Base-by-base conservation (phyloP, 1,140 invertebrate species). In the Nebria ingens region DNA sequence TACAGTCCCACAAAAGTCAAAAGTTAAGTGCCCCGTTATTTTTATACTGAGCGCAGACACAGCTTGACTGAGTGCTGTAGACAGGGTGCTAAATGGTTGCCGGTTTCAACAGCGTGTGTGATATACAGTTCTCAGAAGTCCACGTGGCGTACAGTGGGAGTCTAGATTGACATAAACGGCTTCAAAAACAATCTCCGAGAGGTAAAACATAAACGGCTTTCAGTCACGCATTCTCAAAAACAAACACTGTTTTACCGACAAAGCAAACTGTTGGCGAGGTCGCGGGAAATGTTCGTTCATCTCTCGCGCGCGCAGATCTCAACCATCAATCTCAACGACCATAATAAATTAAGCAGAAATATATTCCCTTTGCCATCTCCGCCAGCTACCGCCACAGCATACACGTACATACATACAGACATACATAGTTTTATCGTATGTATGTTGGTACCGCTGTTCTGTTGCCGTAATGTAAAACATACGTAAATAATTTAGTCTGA, bases 401-500 rank as follows among this genome's bases (percentile, higher is more conserved):
- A n/a, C n/a, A n/a, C n/a, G n/a, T n/a, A n/a, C n/a, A n/a, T n/a
- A n/a, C n/a, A n/a, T n/a, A n/a, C n/a, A n/a, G n/a, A n/a, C n/a
- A n/a, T n/a, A n/a, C n/a, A n/a, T n/a, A n/a, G n/a, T n/a, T n/a
- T n/a, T n/a, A n/a, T n/a, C n/a, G n/a, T n/a, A n/a, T n/a, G n/a
- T n/a, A n/a, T n/a, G n/a, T n/a, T n/a, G n/a, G n/a, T n/a, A n/a
- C n/a, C n/a, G 40, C 25, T 34, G 25, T 45, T 11, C 9, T 17
- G 40, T 4, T 17, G 40, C 40, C 9, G 40, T 45, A 45, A 45
- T 45, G 40, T 45, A 45, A 45, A 45, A 45, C 40, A 45, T 45
- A 45, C 40, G 40, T 45, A 45, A 45, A 45, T 45, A 45, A 45
- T 45, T 45, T 45, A 45, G 40, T 45, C 40, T 45, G 40, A 45